Conservation (phyloP, 1,140 invertebrate species). For the Drosophila pruinosa region DNA sequence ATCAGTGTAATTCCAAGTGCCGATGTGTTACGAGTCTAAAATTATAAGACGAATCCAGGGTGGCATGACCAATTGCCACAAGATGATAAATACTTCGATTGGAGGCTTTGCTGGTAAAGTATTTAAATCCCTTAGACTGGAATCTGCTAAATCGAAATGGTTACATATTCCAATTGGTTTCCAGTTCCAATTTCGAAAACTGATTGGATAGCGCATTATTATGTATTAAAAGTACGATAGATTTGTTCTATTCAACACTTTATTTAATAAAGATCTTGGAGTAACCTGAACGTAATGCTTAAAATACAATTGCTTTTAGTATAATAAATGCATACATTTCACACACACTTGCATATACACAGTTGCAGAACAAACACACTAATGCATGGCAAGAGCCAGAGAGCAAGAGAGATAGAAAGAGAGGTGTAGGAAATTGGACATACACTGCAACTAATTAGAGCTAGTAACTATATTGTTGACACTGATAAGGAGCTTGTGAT, state of each 20-base stretch:
- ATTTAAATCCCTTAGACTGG: no score
- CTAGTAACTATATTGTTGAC: conserved; percentile 18
- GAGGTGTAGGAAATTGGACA: neutral
- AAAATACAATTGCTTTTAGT: conserved; percentile 31
- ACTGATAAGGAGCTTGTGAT: conserved; percentile 23
- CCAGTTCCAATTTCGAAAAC: neutral
- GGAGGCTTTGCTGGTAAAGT: no score
- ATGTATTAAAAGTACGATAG: neutral
- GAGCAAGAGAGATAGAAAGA: neutral
- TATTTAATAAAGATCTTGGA: neutral
- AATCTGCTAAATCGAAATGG: no score
- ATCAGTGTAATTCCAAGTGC: conserved; percentile 12
- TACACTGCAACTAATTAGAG: conserved; percentile 8
- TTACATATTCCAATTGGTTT: neutral
- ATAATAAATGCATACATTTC: conserved; percentile 30
- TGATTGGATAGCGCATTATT: neutral
- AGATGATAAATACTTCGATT: no score
- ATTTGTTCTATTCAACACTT: neutral
- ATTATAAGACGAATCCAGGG: no score
- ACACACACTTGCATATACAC: neutral
- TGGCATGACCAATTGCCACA: no score
- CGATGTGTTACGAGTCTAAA: no score
- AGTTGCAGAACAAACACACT: no score
- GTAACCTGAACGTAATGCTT: neutral
- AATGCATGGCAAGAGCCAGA: neutral